These are phyloP conservation scores for Ambastaia sidthimunki DNA, from an alignment of 2,797 vertebrate genomes.

Conservation along the genomic window DNA sequence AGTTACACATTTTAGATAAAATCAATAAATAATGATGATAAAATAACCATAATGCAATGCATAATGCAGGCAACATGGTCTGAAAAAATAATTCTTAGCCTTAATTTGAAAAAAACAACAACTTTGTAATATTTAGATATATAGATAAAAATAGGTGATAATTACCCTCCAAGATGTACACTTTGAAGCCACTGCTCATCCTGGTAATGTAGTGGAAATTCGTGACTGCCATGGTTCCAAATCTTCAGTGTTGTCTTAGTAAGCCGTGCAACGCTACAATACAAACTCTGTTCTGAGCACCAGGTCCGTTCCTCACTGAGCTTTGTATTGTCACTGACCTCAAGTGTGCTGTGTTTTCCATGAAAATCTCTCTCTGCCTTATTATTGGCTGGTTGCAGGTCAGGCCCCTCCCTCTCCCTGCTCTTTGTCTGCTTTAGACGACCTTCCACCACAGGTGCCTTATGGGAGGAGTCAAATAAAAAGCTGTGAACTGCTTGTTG, in stretches of 20 bases:
- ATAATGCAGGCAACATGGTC: background rate
- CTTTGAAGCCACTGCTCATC: conserved; percentile 86
- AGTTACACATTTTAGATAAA: background rate
- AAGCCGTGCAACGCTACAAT: conserved; percentile 2
- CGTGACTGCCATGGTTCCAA: conserved; percentile 78
- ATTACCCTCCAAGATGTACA: conserved; percentile 84
- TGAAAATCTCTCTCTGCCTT: conserved; percentile 62
- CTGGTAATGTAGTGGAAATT: conserved; percentile 85
- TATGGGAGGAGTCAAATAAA: conserved; percentile 51
- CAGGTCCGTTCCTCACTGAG: conserved; percentile 20
- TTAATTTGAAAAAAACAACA: background rate
- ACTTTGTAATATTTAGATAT: background rate
- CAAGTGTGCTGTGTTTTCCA: conserved; percentile 65
- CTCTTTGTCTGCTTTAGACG: conserved; percentile 58
- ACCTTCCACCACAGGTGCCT: conserved; percentile 56
- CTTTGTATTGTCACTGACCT: conserved; percentile 69
- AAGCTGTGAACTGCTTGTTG: conserved; percentile 26
- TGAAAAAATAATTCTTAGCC: background rate
- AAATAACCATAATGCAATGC: background rate
- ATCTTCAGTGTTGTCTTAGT: conserved; percentile 45
- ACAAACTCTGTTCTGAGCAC: conserved; percentile 17
- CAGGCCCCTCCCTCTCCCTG: conserved; percentile 64
- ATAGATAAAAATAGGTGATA: conserved; percentile 11
- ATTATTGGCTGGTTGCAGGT: conserved; percentile 70
- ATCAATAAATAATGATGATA: background rate